A percentile compares a stretch with the other conserved stretches of the same genome.
Conservation (phyloP, 1,140 invertebrate species). For the Pantala flavescens region DNA sequence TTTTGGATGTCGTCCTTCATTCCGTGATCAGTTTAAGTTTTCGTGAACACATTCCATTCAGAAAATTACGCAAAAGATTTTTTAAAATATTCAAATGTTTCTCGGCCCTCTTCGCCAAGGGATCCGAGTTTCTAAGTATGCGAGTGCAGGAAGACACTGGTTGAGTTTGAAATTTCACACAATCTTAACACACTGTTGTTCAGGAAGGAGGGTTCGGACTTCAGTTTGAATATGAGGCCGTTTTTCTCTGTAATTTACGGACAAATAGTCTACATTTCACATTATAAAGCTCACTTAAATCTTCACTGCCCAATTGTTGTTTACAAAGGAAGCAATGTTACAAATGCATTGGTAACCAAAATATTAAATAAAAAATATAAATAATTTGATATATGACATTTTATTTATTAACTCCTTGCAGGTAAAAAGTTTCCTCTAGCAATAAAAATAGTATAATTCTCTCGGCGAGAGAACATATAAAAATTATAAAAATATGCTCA, state of each 20-base stretch:
- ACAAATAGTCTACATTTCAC: constrained; percentile 8
- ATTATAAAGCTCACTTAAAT: constrained; percentile 19
- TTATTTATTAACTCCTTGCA: neutral
- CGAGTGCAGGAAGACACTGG: neutral
- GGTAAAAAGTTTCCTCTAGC: neutral
- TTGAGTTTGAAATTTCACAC: neutral
- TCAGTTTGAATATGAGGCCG: neutral
- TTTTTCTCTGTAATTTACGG: constrained; percentile 16
- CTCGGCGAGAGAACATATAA: too few species aligned
- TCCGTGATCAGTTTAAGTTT: too few species aligned
- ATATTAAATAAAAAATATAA: constrained; percentile 17
- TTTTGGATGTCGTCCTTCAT: too few species aligned
- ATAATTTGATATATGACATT: constrained; percentile 12
- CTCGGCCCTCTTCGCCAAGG: too few species aligned
- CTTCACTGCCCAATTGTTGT: constrained; percentile 21
- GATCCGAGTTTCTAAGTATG: neutral
- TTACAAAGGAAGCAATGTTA: constrained; percentile 18
- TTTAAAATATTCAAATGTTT: too few species aligned
- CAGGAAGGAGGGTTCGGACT: constrained; percentile 3
- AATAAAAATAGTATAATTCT: neutral
- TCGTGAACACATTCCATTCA: too few species aligned
- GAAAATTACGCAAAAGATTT: too few species aligned
- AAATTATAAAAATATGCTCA: too few species aligned
- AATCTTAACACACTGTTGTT: constrained; percentile 4
- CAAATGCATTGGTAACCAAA: constrained; percentile 13